These are phyloP conservation scores for Chiloscyllium punctatum DNA, from an alignment of 2,797 vertebrate species.

Conservation along the genomic window DNA sequence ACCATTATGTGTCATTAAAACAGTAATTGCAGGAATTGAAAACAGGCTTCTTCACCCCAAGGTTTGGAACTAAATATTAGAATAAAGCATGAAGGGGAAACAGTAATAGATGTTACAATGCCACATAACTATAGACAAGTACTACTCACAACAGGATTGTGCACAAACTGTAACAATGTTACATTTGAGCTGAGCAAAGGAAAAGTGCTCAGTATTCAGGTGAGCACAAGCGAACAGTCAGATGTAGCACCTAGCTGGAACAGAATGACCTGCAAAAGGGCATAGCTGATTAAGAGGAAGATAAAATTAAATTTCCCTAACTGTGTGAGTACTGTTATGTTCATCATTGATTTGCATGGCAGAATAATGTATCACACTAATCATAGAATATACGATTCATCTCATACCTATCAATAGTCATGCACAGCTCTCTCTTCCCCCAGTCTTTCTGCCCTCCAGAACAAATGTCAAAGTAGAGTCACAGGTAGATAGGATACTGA, in stretches of 20 bases:
- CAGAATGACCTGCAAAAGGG: background rate
- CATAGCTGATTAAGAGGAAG: no score
- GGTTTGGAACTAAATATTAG: background rate
- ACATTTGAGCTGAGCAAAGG: background rate
- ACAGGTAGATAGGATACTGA: no score
- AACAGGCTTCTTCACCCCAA: background rate
- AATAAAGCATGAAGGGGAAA: background rate
- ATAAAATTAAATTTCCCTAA: no score
- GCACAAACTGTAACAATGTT: background rate
- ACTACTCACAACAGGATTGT: background rate
- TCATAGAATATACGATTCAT: background rate
- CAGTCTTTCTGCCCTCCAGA: no score
- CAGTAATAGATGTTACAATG: background rate
- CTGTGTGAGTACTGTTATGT: background rate
- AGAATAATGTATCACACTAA: background rate
- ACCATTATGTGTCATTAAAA: background rate
- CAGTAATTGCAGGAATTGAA: background rate
- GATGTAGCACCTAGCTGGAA: background rate
- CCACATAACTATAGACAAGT: background rate
- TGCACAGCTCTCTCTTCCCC: no score
- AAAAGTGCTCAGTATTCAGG: no score
- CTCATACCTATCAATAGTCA: background rate
- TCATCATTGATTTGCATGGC: background rate
- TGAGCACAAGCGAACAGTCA: no score
- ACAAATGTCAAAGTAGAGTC: no score